These are phyloP conservation scores for Amazonetta brasiliensis DNA, from an alignment of 2,797 vertebrate genomes.

Conservation along the genomic window DNA sequence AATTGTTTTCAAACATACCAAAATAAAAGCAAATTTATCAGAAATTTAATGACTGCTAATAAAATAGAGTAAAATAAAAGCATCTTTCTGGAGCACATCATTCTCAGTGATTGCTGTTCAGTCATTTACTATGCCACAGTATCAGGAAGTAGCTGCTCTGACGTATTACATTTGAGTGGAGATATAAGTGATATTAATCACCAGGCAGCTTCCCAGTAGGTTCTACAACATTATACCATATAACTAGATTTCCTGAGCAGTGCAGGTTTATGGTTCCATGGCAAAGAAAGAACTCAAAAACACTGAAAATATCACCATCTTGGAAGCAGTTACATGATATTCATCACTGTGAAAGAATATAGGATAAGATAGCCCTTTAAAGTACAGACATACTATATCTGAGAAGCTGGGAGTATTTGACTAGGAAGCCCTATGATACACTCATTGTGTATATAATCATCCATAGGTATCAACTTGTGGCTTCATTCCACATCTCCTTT, in stretches of 20 bases:
- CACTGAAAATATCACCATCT: not conserved
- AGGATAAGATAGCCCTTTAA: not conserved
- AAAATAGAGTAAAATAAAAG: not conserved
- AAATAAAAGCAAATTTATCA: constrained; percentile 4
- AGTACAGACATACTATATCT: not conserved
- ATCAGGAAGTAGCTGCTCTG: not conserved
- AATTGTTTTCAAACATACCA: not conserved
- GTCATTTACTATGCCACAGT: not conserved
- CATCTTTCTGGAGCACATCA: not conserved
- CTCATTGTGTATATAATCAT: not conserved
- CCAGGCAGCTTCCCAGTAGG: not conserved
- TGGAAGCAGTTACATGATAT: not conserved
- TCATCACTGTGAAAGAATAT: not conserved
- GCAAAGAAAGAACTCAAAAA: not conserved
- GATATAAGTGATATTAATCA: not conserved
- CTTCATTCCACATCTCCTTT: not conserved
- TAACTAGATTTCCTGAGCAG: not conserved
- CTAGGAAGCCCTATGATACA: not conserved
- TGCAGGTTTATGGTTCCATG: not conserved
- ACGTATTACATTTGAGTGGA: not conserved
- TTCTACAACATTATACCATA: not conserved
- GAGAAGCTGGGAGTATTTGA: not conserved
- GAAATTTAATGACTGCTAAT: not conserved
- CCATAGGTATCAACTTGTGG: not conserved
- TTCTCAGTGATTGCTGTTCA: not conserved